Percentiles rank a stretch among this genome's conserved stretches.
phyloP scores from a whole-genome alignment of 2,888 invertebrate species.

The Scaptomyza polygonia region DNA sequence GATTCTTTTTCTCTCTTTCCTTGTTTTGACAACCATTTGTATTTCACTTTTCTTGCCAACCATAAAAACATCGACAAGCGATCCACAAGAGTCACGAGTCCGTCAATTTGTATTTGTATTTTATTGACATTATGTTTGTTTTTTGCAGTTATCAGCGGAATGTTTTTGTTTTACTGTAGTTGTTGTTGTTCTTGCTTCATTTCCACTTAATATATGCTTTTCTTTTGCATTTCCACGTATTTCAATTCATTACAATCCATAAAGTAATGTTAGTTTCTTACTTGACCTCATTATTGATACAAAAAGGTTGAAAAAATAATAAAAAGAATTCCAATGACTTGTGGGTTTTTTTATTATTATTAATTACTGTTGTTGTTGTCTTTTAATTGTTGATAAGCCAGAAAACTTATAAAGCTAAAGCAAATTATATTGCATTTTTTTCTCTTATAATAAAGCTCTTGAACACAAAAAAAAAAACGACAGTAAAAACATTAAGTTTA shows the following conservation, averaged over 20 bases:
- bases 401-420: background rate
- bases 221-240: conserved; percentile 14
- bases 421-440: conserved; percentile 4
- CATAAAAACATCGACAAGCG: conserved; percentile 29
- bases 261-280: background rate
- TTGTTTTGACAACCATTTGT: conserved; percentile 19
- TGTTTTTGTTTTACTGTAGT: conserved; percentile 28
- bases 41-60: conserved; percentile 45
- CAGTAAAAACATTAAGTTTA: conserved; percentile 33
- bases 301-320: background rate
- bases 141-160: conserved; percentile 62
- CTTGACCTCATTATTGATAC: background rate
- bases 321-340: background rate
- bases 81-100: conserved; percentile 71
- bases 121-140: conserved; percentile 67
- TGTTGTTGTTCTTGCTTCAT: conserved; percentile 8
- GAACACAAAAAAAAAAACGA: conserved; percentile 16
- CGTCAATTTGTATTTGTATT: conserved; percentile 76
- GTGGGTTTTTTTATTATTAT: background rate
- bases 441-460: conserved; percentile 16
- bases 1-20: background rate
- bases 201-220: conserved; percentile 1
- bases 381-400: background rate
- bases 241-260: background rate
- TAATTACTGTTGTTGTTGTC: background rate